These are phyloP conservation scores for Neria commutata DNA, from an alignment of 2,888 invertebrate genomes.

Conservation along the genomic window DNA sequence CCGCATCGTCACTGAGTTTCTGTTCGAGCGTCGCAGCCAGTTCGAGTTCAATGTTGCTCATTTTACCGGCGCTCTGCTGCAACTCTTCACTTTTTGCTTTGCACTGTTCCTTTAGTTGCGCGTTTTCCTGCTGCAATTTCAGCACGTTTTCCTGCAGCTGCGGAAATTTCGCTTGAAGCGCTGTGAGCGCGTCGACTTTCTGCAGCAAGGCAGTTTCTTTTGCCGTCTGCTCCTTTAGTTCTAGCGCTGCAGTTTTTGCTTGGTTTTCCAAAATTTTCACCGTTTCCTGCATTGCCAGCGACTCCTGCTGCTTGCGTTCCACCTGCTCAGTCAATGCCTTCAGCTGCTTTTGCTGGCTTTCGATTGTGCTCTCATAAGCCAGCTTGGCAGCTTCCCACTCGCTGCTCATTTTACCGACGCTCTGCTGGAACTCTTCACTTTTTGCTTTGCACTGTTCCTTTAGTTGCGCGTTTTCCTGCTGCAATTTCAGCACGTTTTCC, in stretches of 20 bases:
- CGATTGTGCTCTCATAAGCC: conserved; percentile 33
- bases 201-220: neutral
- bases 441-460: conserved; percentile 18
- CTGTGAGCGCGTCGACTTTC: neutral
- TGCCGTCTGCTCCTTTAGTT: neutral
- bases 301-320: neutral
- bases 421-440: conserved; percentile 36
- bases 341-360: conserved; percentile 21
- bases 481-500: neutral
- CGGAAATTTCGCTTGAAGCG: neutral
- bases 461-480: neutral
- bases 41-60: conserved; percentile 4
- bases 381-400: conserved; percentile 40
- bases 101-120: conserved; percentile 1
- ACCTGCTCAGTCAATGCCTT: conserved; percentile 23
- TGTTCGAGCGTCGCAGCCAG: conserved; percentile 6
- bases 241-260: neutral
- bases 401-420: conserved; percentile 39
- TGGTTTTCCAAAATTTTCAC: neutral
- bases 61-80: neutral
- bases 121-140: neutral
- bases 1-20: neutral
- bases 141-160: neutral
- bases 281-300: neutral
- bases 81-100: conserved; percentile 7